Evolutionary conservation across 53 echinoderm and acorn worm genomes (phyloP).

Genomic region (Astropecten irregularis): DNA sequence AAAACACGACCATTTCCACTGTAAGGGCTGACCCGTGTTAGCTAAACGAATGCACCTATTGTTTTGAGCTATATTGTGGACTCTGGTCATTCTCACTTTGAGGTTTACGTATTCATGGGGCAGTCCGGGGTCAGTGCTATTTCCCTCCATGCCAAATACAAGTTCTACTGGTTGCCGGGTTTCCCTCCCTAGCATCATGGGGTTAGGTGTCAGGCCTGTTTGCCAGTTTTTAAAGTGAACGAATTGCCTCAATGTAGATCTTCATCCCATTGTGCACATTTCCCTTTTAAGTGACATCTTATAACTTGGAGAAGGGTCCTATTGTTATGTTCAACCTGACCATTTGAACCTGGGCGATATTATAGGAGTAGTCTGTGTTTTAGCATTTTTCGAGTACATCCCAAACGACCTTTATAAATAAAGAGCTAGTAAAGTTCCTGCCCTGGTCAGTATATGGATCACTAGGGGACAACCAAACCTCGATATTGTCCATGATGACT

Average conservation of each 20-base stretch:
- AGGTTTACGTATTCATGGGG: neutral
- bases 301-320: constrained; percentile 54
- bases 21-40: too few relatives aligned
- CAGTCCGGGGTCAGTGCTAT: neutral
- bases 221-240: neutral
- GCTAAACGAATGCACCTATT: too few relatives aligned
- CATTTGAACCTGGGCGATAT: constrained; percentile 68
- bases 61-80: neutral
- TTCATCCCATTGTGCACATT: neutral
- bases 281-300: constrained; percentile 43
- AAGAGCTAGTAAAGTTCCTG: constrained; percentile 47
- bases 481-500: constrained; percentile 44
- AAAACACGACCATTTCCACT: too few relatives aligned
- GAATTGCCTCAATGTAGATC: neutral
- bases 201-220: constrained; percentile 1
- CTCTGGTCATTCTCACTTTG: constrained; percentile 2
- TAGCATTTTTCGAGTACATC: constrained; percentile 33
- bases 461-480: constrained; percentile 50
- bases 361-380: constrained; percentile 62
- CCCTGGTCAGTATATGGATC: constrained; percentile 76
- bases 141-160: neutral
- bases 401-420: constrained; percentile 63
- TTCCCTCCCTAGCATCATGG: neutral
- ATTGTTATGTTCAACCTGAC: constrained; percentile 70
- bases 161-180: neutral